Percentiles rank a stretch among this genome's conserved stretches.
Evolutionary conservation across 2,888 invertebrate genomes (phyloP).

Genomic region (Tinea semifulvella): DNA sequence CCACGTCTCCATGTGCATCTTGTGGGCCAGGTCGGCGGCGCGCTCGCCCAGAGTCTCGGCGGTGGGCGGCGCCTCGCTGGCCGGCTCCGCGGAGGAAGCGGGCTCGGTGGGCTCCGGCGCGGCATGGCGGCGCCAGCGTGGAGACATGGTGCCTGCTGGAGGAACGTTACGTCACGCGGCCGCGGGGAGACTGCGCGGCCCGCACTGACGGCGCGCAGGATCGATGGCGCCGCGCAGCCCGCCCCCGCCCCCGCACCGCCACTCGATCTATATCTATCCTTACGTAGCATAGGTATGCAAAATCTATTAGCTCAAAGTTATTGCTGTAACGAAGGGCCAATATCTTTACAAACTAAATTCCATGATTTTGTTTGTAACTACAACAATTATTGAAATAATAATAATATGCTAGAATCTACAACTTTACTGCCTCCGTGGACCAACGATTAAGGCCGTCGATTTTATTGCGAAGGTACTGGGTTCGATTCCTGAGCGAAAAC

Average conservation of each 20-base stretch:
- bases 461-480: too few relatives aligned
- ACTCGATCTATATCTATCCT: too few relatives aligned
- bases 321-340: too few relatives aligned
- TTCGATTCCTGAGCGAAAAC: too few relatives aligned
- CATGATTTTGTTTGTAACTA: too few relatives aligned
- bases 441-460: too few relatives aligned
- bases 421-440: too few relatives aligned
- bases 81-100: neutral
- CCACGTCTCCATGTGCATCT: constrained; percentile 85
- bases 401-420: too few relatives aligned
- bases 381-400: too few relatives aligned
- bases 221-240: constrained; percentile 3
- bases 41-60: constrained; percentile 65
- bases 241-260: neutral
- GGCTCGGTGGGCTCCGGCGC: neutral
- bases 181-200: constrained; percentile 1
- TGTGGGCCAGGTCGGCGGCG: constrained; percentile 70
- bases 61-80: constrained; percentile 25
- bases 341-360: too few relatives aligned
- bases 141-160: neutral
- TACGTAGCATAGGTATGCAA: too few relatives aligned
- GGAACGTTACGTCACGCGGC: constrained; percentile 2
- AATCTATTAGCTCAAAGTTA: too few relatives aligned
- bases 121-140: constrained; percentile 1
- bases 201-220: constrained; percentile 2